Evolutionary conservation across 2,113 vertebrate species (phyloP).

Genomic region (Mormoops blainvillei): DNA sequence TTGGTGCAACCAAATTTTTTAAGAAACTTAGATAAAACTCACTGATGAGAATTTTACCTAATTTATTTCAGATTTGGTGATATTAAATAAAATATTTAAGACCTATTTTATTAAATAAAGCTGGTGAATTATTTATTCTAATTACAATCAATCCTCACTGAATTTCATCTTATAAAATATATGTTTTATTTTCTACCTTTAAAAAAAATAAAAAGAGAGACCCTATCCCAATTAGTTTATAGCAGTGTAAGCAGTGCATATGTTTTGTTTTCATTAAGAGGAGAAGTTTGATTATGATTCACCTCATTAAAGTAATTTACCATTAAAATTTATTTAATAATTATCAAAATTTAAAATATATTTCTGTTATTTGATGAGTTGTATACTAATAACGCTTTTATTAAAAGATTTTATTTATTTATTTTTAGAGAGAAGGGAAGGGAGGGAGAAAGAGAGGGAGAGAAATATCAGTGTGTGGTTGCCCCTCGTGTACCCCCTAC

Average conservation of each 20-base stretch:
- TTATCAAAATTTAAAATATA: not conserved
- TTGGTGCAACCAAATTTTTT: not conserved
- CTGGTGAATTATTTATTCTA: not conserved
- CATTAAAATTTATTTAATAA: not conserved
- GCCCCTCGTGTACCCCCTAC: no score
- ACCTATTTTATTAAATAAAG: not conserved
- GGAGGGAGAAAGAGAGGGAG: no score
- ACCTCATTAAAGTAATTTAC: not conserved
- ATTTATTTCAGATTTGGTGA: not conserved
- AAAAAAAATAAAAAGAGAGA: not conserved
- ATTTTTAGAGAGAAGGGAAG: no score
- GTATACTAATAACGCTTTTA: no score
- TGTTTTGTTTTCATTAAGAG: not conserved
- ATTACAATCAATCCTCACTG: not conserved
- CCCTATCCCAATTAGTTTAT: not conserved
- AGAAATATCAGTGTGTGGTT: no score
- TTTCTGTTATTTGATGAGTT: not conserved
- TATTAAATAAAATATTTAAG: not conserved
- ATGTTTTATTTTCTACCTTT: not conserved
- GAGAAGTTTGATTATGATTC: not conserved
- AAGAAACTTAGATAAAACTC: not conserved
- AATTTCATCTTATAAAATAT: not conserved
- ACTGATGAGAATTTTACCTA: not conserved
- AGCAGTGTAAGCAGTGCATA: not conserved
- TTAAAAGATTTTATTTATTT: no score